A percentile compares a stretch with the other conserved stretches of the same genome.
Evolutionary conservation across 2,888 invertebrate species (phyloP).

Genomic region (Anarsia innoxiella): DNA sequence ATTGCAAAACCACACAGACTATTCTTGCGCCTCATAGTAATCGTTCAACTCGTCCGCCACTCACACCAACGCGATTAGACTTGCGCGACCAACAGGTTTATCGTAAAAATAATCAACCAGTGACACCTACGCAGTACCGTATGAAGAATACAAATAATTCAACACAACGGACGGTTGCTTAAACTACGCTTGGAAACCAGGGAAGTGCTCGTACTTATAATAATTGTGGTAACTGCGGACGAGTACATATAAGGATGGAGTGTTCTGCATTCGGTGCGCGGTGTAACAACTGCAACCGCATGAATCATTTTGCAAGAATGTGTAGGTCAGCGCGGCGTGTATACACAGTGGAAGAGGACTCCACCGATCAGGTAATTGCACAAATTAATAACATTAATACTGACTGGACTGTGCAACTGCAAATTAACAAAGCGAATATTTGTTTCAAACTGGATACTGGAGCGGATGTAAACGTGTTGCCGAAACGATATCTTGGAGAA

Average conservation of each 20-base stretch:
- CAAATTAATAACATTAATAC: background rate
- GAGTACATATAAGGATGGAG: conserved; percentile 9
- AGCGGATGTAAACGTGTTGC: conserved; percentile 21
- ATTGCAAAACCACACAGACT: too few relatives aligned
- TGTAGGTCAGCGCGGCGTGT: conserved; percentile 11
- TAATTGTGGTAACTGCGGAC: conserved; percentile 13
- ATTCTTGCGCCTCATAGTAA: too few relatives aligned
- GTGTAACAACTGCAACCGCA: conserved; percentile 13
- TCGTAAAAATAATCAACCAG: too few relatives aligned
- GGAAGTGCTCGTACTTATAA: too few relatives aligned
- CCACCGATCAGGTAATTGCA: conserved; percentile 19
- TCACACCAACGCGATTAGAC: too few relatives aligned
- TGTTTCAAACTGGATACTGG: conserved; percentile 22
- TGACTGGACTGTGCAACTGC: conserved; percentile 16
- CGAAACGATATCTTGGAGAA: conserved; percentile 8
- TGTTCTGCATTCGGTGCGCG: conserved; percentile 19
- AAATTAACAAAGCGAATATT: conserved; percentile 14
- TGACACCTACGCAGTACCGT: too few relatives aligned
- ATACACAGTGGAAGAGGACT: conserved; percentile 14
- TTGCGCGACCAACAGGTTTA: too few relatives aligned
- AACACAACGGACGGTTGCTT: too few relatives aligned
- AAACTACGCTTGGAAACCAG: too few relatives aligned
- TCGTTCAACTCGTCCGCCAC: too few relatives aligned
- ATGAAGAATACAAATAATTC: too few relatives aligned
- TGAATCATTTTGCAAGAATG: conserved; percentile 20